Base-by-base conservation (phyloP, 1,140 invertebrate genomes). In the Sitodiplosis mosellana region DNA sequence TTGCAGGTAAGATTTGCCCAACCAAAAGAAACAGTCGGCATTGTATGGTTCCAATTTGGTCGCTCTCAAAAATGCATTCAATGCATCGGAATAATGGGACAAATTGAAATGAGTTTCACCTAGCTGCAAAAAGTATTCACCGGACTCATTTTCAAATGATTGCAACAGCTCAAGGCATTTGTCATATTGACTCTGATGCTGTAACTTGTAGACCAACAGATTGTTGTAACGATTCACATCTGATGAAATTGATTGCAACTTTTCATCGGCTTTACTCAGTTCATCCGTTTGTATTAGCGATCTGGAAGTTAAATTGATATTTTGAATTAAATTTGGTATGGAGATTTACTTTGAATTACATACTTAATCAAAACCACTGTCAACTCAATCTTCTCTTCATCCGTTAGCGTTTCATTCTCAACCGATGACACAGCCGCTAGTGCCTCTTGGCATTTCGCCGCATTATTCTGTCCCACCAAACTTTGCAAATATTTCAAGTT, bases 1-100 rank as follows among this genome's bases (percentile, higher is more conserved):
- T 55, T 56, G 60, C 53, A 68, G 57, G 65, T 88, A 90, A 62
- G 78, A 81, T 56, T 77, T 70, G 12, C 85, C 87, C 47, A 93
- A 67, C 58, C 81, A 78, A 33, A 82, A 60, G 63, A 87, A 84
- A 54, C 78, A 79, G 51, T 78, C 69, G 56, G 74, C 77, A 64
- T 78, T 75, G 53, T 80, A 72, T 2, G 80, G 72, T 63, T 87
- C 75, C 14, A 77, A 55, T 58, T 85, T 81, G 2, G 83, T 77
- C 33, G 84, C 77, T 69, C 83, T 79, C 14, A 85, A 64, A 54
- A 84, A 70, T 50, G 73, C 70, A 50, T 74, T 69, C 20, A 80
- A 61, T 51, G 75, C 73, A 52, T 77, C 72, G 19, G 74, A 63
- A 63, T 72, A 74, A 40, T 82, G 61, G 20, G 68, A 56, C 33